phyloP scores from a whole-genome alignment of 1,140 invertebrate species.

The Drosophila eugracilis region DNA sequence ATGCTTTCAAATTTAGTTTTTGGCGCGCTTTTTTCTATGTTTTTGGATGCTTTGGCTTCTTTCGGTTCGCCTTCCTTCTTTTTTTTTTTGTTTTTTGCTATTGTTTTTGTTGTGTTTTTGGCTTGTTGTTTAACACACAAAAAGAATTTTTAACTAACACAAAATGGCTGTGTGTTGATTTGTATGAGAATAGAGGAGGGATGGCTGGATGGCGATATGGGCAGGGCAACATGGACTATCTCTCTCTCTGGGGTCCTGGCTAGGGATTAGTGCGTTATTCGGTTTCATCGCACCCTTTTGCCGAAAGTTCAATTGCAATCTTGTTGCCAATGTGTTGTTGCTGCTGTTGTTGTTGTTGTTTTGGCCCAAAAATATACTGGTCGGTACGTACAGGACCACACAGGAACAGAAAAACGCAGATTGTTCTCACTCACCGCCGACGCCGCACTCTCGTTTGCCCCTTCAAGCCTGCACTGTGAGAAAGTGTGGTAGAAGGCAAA shows the following conservation, averaged over 20 bases:
- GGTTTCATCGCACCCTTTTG: slow-evolving; percentile 22
- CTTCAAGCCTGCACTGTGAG: background rate
- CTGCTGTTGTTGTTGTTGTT: background rate
- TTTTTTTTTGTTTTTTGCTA: no score
- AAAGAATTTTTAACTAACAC: slow-evolving; percentile 83
- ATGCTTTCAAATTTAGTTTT: slow-evolving; percentile 76
- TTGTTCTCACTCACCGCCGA: background rate
- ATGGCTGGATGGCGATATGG: background rate
- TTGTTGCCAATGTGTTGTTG: slow-evolving; percentile 12
- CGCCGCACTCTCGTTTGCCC: no score
- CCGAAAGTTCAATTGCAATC: slow-evolving; percentile 73
- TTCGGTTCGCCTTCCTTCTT: slow-evolving; percentile 9
- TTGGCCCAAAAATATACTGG: background rate
- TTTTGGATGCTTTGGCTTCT: slow-evolving; percentile 23
- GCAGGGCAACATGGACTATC: background rate
- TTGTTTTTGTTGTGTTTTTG: slow-evolving; percentile 21
- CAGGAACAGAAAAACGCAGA: slow-evolving; percentile 4
- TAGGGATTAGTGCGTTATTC: slow-evolving; percentile 55
- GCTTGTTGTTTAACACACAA: slow-evolving; percentile 50
- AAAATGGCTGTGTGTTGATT: slow-evolving; percentile 72
- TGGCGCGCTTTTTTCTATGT: slow-evolving; percentile 38
- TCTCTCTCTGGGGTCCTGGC: slow-evolving; percentile 27
- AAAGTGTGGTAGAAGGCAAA: no score
- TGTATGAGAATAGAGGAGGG: slow-evolving; percentile 15
- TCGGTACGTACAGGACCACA: no score